Percentiles rank a stretch among this genome's conserved stretches.
phyloP scores from a whole-genome alignment of 2,888 invertebrate species.

The Drosophila crucigera region DNA sequence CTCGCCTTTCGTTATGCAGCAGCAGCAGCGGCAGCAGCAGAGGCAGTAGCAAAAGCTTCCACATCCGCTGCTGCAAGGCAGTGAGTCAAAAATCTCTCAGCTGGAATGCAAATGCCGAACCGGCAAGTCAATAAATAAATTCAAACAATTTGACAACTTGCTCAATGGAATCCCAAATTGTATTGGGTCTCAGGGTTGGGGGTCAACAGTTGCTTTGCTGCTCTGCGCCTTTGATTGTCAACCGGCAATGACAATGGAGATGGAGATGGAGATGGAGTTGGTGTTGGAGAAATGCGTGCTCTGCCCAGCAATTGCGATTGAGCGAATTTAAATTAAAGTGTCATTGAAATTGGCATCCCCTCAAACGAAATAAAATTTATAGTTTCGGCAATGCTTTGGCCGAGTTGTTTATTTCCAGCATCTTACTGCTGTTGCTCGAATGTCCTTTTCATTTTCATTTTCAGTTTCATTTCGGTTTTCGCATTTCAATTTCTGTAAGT shows the following conservation, averaged over 20 bases:
- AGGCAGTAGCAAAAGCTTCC: constrained; percentile 40
- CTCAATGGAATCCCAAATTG: constrained; percentile 66
- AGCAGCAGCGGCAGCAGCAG: constrained; percentile 24
- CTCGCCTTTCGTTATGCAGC: constrained; percentile 66
- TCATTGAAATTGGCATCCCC: constrained; percentile 79
- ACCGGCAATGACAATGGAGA: constrained; percentile 24
- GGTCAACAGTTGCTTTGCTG: constrained; percentile 36
- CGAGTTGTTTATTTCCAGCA: constrained; percentile 51
- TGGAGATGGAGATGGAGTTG: constrained; percentile 1
- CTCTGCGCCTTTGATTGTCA: constrained; percentile 63
- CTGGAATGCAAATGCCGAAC: constrained; percentile 75
- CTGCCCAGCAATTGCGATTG: constrained; percentile 74
- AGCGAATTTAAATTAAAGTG: constrained; percentile 83
- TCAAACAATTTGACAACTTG: constrained; percentile 80
- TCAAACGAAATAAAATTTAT: constrained; percentile 80
- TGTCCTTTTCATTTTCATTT: constrained; percentile 47
- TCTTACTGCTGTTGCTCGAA: constrained; percentile 35
- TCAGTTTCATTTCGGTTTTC: constrained; percentile 39
- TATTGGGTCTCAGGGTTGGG: constrained; percentile 18
- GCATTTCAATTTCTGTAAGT: constrained; percentile 71
- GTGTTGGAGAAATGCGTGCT: constrained; percentile 48
- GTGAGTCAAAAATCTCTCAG: constrained; percentile 67
- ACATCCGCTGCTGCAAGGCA: constrained; percentile 57
- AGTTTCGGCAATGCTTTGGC: constrained; percentile 61
- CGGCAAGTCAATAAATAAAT: constrained; percentile 80